Percentiles rank a stretch among this genome's conserved stretches.
Conservation (phyloP, 1,140 invertebrate species). For the Platorchestia sp. region DNA sequence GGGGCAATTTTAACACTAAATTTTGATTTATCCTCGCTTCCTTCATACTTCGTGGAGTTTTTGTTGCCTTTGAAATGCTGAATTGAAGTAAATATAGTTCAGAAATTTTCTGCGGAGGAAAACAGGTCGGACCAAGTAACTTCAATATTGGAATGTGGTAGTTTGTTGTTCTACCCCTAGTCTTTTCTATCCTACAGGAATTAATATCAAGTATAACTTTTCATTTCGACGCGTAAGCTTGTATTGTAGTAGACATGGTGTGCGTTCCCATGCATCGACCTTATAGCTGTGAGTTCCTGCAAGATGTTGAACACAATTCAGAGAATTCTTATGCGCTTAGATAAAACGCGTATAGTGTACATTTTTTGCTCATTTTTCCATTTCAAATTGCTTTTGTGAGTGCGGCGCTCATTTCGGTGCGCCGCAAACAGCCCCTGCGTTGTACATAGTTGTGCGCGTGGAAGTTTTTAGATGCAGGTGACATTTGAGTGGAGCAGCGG, state of each 20-base stretch:
- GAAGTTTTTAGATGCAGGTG: not conserved
- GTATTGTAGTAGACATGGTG: not conserved
- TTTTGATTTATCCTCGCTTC: not conserved
- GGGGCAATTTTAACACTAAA: not conserved
- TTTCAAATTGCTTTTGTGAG: not conserved
- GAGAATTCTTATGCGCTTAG: not conserved
- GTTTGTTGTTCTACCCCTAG: not conserved
- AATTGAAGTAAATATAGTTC: not conserved
- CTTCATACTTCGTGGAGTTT: not conserved
- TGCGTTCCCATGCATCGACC: no score
- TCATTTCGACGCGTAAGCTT: not conserved
- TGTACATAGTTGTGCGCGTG: not conserved
- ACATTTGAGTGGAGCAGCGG: not conserved
- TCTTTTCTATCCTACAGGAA: not conserved
- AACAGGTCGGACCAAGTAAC: not conserved
- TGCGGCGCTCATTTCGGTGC: not conserved
- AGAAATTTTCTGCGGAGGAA: not conserved
- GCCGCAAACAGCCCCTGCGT: not conserved
- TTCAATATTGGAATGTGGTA: not conserved
- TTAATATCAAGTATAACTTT: not conserved
- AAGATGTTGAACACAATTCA: not conserved
- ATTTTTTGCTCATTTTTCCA: not conserved
- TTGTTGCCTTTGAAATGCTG: not conserved
- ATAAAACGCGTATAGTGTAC: not conserved
- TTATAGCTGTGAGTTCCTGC: not conserved